Base-by-base conservation (phyloP, 37 sponge, comb jelly and placozoan genomes). In the Theonella swinhoei region DNA sequence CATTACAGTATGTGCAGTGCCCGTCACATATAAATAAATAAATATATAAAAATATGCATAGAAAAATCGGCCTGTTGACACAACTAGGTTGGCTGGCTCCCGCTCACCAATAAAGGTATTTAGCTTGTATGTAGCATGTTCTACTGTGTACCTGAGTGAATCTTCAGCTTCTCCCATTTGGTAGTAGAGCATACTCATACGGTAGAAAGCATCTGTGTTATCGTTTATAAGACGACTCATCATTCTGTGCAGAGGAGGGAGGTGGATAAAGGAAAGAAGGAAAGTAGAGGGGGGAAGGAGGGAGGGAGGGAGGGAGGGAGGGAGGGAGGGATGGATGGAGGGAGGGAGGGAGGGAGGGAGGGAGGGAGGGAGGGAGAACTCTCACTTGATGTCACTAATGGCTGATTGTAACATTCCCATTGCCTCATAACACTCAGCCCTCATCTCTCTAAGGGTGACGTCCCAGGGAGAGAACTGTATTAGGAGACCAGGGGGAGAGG, bases 151-250 rank as follows among this genome's bases (percentile, higher is more conserved):
- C 95, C 74, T 94, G 35, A 99, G 88, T 1, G 97, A 90, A 7
- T 95, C 97, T 72, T 94, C 97, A 35, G 76, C 90, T 32, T 99
- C 95, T 47, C 99, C 99, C 38, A 93, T 59, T 19, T 71, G 42
- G 64, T 93, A 99, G 74, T 97, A 86, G 34, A 99, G 76, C 25
- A 62, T 54, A 40, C 95, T 94, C 42, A 95, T 84, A 43, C 76
- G 80, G 38, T 83, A 81, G 77, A 88, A 93, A n/a, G 89, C 95
- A 4, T 41, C 94, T 2, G 99, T 99, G 86, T 95, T 92, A 74
- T 98, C 98, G 70, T 75, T 86, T 9, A 88, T 77, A 25, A 98
- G 92, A 70, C 91, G 95, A 32, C 94, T 95, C 31, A 83, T 89
- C 61, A 92, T 81, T 77, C 97, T 91, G 26, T 1, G 32, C n/a